Evolutionary conservation across 2,888 invertebrate species (phyloP).

Genomic region (Teleiodes luculella): DNA sequence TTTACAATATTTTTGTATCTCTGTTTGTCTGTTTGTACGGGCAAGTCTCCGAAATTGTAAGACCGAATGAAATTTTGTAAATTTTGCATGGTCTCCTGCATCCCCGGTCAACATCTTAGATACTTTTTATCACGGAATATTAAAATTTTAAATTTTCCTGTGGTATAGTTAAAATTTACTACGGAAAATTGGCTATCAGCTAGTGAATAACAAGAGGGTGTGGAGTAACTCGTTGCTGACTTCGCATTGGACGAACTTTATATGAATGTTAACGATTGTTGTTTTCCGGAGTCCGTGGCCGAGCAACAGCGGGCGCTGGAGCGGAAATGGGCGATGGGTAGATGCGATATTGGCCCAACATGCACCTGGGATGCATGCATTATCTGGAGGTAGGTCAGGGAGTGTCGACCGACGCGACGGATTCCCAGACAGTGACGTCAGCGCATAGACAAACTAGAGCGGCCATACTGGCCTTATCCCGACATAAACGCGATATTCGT

Average conservation of each 20-base stretch:
- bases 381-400: slow-evolving; percentile 74
- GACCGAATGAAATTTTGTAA: no score
- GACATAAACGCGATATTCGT: slow-evolving; percentile 67
- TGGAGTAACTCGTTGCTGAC: background rate
- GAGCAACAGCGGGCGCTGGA: slow-evolving; percentile 9
- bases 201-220: background rate
- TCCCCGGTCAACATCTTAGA: no score
- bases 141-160: no score
- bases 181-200: no score
- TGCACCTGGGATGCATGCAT: slow-evolving; percentile 29
- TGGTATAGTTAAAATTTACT: no score
- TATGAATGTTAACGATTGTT: background rate
- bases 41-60: no score
- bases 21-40: no score
- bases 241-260: background rate
- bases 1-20: no score
- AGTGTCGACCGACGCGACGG: slow-evolving; percentile 56
- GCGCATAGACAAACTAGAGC: slow-evolving; percentile 73
- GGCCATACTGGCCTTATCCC: slow-evolving; percentile 68
- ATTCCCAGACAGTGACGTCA: slow-evolving; percentile 77
- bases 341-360: slow-evolving; percentile 29
- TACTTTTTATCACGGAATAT: no score
- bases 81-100: no score
- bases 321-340: slow-evolving; percentile 5
- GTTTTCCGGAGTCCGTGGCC: slow-evolving; percentile 12